Percentiles rank a stretch among this genome's conserved stretches.
Evolutionary conservation across 1,140 invertebrate species (phyloP).

Genomic region (Apis cerana): DNA sequence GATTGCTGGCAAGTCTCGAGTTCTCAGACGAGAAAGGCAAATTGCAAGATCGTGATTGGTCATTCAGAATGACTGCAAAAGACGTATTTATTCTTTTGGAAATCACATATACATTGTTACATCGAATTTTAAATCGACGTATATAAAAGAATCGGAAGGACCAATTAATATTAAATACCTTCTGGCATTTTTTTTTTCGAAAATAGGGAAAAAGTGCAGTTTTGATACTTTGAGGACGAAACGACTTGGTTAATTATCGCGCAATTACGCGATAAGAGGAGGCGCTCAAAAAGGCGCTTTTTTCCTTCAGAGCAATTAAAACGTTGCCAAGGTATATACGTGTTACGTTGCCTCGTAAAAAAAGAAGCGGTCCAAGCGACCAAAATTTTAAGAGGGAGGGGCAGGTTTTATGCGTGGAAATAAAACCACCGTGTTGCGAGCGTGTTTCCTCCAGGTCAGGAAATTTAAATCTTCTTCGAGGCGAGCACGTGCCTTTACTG

Average conservation of each 20-base stretch:
- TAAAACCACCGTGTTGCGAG: constrained; percentile 54
- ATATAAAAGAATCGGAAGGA: too few relatives aligned
- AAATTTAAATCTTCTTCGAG: constrained; percentile 62
- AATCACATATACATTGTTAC: too few relatives aligned
- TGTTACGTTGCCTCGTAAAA: constrained; percentile 44
- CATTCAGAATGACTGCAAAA: background rate
- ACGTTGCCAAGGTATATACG: constrained; percentile 25
- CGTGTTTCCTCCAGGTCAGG: constrained; percentile 52
- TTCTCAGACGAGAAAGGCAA: background rate
- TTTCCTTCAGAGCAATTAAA: constrained; percentile 58
- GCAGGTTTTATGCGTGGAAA: constrained; percentile 54
- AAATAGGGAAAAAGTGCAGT: background rate
- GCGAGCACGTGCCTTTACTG: constrained; percentile 49
- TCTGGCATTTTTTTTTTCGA: too few relatives aligned
- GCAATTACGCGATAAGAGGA: background rate
- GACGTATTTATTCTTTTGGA: background rate
- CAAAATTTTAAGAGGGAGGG: constrained; percentile 11
- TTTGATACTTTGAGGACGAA: background rate
- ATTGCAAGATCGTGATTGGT: constrained; percentile 2
- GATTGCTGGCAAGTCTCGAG: constrained; percentile 9
- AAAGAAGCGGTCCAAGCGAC: constrained; percentile 3
- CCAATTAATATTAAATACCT: too few relatives aligned
- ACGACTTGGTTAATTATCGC: background rate
- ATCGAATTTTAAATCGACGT: background rate
- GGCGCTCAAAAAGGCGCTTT: background rate